Base-by-base conservation (phyloP, 2,797 vertebrate species). In the Notolepis coatsorum region DNA sequence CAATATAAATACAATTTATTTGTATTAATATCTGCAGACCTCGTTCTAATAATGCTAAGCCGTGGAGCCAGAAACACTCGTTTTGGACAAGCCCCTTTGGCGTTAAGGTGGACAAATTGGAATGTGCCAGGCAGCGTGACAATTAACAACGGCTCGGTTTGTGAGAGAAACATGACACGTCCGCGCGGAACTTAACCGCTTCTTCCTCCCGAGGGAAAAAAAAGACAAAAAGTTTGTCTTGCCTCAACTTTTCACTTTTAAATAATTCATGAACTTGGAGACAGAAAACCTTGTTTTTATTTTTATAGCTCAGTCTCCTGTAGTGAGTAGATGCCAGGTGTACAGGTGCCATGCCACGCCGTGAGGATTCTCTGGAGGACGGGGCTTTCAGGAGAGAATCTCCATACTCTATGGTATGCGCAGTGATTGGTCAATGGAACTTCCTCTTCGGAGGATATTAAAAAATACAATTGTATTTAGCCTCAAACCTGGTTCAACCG, bases 251-350 rank as follows among this genome's bases (percentile, higher is more conserved):
- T 81, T 71, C 28, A 45, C 65, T 84, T 85, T 81, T 87, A 59
- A 89, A 89, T 89, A 83, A 89, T 88, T 87, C 79, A 89, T 79
- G 39, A 58, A 74, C 71, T 73, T 49, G 48, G 59, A 80, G 65
- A 58, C 21, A 69, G 61, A 80, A 82, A 84, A 65, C 84, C 49
- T 20, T 68, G 50, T 39, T 45, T 55, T 46, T 49, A 46, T 65
- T 30, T 33, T 50, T 31, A n/a, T 12, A 13, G 7, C 31, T 61
- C 2, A 31, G 42, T 55, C 47, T 77, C 67, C 55, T 38, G 58
- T 47, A 27, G 47, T 61, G 67, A 76, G 61, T n/a, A n/a, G n/a
- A n/a, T n/a, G n/a, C n/a, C 37, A 2, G 13, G 13, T 27, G 65
- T 33, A n/a, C 59, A 59, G 33, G 6, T 43, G 46, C 65, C 72